A percentile compares a stretch with the other conserved stretches of the same genome.
These are phyloP conservation scores for Epistrophe grossulariae DNA, from an alignment of 2,888 invertebrate genomes.

Conservation along the genomic window DNA sequence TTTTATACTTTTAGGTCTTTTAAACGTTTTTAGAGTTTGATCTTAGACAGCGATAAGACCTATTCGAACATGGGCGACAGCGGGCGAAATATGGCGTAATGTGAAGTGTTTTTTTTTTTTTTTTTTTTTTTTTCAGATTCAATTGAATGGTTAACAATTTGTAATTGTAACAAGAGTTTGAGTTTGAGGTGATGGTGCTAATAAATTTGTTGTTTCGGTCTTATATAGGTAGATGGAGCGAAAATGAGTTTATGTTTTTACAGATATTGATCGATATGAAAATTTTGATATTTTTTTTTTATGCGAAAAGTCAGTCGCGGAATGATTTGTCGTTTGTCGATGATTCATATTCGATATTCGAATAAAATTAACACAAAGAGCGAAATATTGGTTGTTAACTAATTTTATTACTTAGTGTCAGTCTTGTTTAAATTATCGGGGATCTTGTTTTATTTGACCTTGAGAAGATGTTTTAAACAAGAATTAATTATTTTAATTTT, in stretches of 20 bases:
- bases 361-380: background rate
- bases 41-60: conserved; percentile 63
- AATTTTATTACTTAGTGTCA: too few species aligned
- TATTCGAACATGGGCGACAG: conserved; percentile 65
- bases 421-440: too few species aligned
- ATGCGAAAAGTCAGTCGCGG: background rate
- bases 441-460: too few species aligned
- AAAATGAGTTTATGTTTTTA: conserved; percentile 41
- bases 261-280: conserved; percentile 32
- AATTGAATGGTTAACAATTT: conserved; percentile 63
- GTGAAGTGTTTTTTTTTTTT: conserved; percentile 23
- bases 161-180: conserved; percentile 45
- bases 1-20: background rate
- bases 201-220: conserved; percentile 45
- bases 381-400: too few species aligned
- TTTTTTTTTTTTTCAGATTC: conserved; percentile 40
- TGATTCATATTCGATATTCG: background rate
- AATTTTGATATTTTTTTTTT: conserved; percentile 4
- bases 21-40: conserved; percentile 49
- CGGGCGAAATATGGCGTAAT: conserved; percentile 50
- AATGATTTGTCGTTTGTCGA: background rate
- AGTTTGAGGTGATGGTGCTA: conserved; percentile 12
- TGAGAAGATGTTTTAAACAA: too few species aligned
- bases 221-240: conserved; percentile 19
- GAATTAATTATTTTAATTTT: too few species aligned